Evolutionary conservation across 2,888 invertebrate genomes (phyloP).

Genomic region (Eupithecia vulgata): DNA sequence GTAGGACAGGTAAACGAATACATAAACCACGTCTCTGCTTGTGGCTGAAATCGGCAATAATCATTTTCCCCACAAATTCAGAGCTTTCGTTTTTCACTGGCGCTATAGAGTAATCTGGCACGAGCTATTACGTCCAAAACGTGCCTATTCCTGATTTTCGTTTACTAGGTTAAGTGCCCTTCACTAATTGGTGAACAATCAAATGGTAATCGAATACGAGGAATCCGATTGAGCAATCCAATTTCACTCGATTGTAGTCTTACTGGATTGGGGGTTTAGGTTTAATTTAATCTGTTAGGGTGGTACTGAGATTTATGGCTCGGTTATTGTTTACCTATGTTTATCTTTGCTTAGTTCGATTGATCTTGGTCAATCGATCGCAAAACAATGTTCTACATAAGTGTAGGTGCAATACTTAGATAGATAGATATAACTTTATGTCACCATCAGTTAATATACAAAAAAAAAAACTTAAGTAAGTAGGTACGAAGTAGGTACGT

Average conservation of each 20-base stretch:
- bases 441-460: too few relatives aligned
- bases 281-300: background rate
- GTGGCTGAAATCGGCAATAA: background rate
- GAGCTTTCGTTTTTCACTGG: background rate
- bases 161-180: constrained; percentile 28
- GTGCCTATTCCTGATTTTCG: constrained; percentile 38
- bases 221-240: constrained; percentile 16
- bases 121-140: constrained; percentile 6
- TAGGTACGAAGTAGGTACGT: too few relatives aligned
- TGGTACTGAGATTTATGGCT: background rate
- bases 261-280: constrained; percentile 3
- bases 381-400: too few relatives aligned
- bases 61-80: background rate
- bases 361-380: too few relatives aligned
- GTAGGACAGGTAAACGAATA: too few relatives aligned
- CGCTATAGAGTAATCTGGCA: background rate
- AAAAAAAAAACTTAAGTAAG: too few relatives aligned
- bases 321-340: background rate
- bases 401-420: too few relatives aligned
- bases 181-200: constrained; percentile 28
- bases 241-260: constrained; percentile 4
- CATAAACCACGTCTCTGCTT: background rate
- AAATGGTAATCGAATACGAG: constrained; percentile 20
- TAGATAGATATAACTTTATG: too few relatives aligned
- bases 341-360: background rate